Base-by-base conservation (phyloP, 1,140 invertebrate species). In the Dufourea novaeangliae region DNA sequence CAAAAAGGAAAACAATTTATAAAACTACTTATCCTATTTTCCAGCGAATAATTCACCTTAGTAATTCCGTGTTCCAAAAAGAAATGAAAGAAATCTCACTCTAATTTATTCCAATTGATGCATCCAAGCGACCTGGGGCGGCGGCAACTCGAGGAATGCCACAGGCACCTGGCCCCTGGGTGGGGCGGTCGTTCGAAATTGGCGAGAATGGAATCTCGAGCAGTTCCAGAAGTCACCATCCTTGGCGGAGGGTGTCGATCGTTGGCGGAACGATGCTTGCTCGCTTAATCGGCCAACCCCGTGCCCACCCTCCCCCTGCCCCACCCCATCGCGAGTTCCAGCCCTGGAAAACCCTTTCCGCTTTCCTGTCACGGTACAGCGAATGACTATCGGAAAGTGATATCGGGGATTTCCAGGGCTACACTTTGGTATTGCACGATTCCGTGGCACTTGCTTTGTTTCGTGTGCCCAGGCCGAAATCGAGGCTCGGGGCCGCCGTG, bases 361-460 rank as follows among this genome's bases (percentile, higher is more conserved):
- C 22, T 57, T 70, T 25, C 76, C 57, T 41, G 62, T 78, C 62
- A 66, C 44, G 56, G 62, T 56, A 83, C 44, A 71, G 74, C 61
- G 68, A 63, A 78, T 66, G 72, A 84, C 82, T 80, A 88, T 89
- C 80, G 85, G 84, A 87, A 88, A 88, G 88, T 88, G 88, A 89
- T 89, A 88, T 85, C 78, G 86, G 83, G 87, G 61, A 87, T 88
- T 86, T 82, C 80, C 62, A 83, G 76, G 66, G 77, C 66, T 74
- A 84, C 78, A 62, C 71, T 76, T 69, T 70, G 80, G 72, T 84
- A 87, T 88, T 84, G 84, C 77, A 86, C 63, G 83, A 88, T 89
- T 86, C 83, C 79, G 62, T 83, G 84, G 84, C 74, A 86, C 80
- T 88, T 85, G 88, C 89, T 91, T 91, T 90, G 89, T 91, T 80